phyloP scores from a whole-genome alignment of 2,888 invertebrate species.

The Myopa tessellatipennis region DNA sequence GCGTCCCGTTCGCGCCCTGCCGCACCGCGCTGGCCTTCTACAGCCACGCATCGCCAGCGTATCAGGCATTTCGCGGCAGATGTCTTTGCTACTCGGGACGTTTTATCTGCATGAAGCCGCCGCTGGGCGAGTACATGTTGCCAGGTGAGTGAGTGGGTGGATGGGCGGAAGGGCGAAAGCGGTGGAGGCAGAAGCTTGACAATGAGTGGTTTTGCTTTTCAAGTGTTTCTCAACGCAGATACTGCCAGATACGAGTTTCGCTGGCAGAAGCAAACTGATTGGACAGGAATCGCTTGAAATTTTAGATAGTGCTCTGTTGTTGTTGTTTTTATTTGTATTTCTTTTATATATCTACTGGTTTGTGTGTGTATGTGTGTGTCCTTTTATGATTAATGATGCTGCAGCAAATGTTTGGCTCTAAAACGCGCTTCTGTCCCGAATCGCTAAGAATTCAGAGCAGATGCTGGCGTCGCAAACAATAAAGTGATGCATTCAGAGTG shows the following conservation, averaged over 20 bases:
- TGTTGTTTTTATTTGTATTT: background rate
- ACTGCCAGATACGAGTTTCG: slow-evolving; percentile 21
- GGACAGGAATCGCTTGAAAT: too few relatives aligned
- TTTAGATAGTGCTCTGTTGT: background rate
- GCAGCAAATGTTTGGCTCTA: slow-evolving; percentile 26
- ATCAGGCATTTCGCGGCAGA: slow-evolving; percentile 88
- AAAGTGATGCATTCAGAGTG: slow-evolving; percentile 9
- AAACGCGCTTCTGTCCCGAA: slow-evolving; percentile 22
- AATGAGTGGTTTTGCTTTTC: background rate
- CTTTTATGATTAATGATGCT: slow-evolving; percentile 34
- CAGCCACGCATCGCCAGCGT: slow-evolving; percentile 90
- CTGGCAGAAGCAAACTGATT: too few relatives aligned
- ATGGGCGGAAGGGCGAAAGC: too few relatives aligned
- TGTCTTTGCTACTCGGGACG: slow-evolving; percentile 92
- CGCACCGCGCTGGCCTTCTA: slow-evolving; percentile 89
- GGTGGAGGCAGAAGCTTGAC: background rate
- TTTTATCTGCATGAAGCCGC: slow-evolving; percentile 92
- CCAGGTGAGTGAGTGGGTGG: slow-evolving; percentile 59
- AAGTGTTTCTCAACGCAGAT: slow-evolving; percentile 9
- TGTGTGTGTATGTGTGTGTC: background rate
- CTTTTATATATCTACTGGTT: background rate
- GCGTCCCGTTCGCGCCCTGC: slow-evolving; percentile 87
- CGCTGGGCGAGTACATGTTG: slow-evolving; percentile 72
- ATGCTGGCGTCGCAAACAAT: background rate
- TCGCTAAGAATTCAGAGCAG: background rate